phyloP scores from a whole-genome alignment of 2,888 invertebrate species.

The Brachyptera putata region DNA sequence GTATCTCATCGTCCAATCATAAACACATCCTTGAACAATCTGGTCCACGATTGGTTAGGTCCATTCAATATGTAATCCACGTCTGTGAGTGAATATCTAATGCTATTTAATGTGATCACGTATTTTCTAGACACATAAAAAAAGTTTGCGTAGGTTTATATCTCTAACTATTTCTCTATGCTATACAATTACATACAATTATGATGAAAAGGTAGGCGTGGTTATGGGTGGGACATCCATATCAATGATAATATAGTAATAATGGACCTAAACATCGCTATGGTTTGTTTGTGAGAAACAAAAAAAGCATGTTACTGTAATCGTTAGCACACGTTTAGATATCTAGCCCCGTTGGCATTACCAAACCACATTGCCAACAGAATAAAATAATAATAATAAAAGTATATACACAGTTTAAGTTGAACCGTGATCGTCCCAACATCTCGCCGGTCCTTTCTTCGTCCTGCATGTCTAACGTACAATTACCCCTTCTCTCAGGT shows the following conservation, averaged over 20 bases:
- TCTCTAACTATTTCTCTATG: slow-evolving; percentile 17
- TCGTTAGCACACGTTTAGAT: slow-evolving; percentile 22
- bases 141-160: slow-evolving; percentile 20
- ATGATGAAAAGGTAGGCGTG: slow-evolving; percentile 32
- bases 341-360: slow-evolving; percentile 7
- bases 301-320: background rate
- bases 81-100: slow-evolving; percentile 17
- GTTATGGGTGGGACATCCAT: slow-evolving; percentile 23
- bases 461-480: too few species aligned
- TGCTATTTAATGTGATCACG: slow-evolving; percentile 18
- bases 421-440: background rate
- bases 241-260: slow-evolving; percentile 31
- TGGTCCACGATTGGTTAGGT: slow-evolving; percentile 4
- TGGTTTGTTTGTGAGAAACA: slow-evolving; percentile 28
- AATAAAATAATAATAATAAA: slow-evolving; percentile 12
- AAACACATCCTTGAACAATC: slow-evolving; percentile 10
- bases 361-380: background rate
- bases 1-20: slow-evolving; percentile 14
- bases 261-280: slow-evolving; percentile 28
- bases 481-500: background rate
- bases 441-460: too few species aligned
- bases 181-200: slow-evolving; percentile 27
- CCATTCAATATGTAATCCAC: slow-evolving; percentile 17
- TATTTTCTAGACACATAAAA: slow-evolving; percentile 17
- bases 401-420: background rate